Evolutionary conservation across 2,797 vertebrate genomes (phyloP).

Genomic region (Squalus acanthias): DNA sequence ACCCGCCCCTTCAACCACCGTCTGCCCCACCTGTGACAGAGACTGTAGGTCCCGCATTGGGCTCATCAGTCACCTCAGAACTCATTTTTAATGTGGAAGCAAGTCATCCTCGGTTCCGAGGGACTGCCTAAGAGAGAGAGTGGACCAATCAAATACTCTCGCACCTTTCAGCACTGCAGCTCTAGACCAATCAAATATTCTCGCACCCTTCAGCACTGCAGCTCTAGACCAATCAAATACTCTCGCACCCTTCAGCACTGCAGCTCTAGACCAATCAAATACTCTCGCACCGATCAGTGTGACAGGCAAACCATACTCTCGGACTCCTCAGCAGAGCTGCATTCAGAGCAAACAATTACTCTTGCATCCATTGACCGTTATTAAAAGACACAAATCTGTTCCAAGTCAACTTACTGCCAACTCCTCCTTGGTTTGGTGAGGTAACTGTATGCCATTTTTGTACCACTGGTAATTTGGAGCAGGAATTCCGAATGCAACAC

Average conservation of each 20-base stretch:
- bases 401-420: conserved; percentile 57
- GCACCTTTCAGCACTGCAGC: neutral
- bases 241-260: neutral
- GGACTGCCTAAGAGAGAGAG: no score
- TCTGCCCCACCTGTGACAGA: no score
- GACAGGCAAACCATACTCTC: neutral
- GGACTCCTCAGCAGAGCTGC: neutral
- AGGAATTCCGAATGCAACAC: conserved; percentile 70
- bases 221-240: neutral
- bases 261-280: neutral
- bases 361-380: neutral
- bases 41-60: no score
- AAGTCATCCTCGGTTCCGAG: no score
- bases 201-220: neutral
- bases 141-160: no score
- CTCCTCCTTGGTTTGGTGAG: conserved; percentile 53
- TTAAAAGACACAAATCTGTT: neutral
- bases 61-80: no score
- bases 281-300: neutral
- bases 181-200: no score
- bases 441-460: conserved; percentile 63
- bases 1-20: no score
- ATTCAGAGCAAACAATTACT: neutral
- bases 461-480: conserved; percentile 76
- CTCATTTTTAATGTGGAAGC: no score